Conservation (phyloP, 1,140 invertebrate species). For the Brachionus rubens region DNA sequence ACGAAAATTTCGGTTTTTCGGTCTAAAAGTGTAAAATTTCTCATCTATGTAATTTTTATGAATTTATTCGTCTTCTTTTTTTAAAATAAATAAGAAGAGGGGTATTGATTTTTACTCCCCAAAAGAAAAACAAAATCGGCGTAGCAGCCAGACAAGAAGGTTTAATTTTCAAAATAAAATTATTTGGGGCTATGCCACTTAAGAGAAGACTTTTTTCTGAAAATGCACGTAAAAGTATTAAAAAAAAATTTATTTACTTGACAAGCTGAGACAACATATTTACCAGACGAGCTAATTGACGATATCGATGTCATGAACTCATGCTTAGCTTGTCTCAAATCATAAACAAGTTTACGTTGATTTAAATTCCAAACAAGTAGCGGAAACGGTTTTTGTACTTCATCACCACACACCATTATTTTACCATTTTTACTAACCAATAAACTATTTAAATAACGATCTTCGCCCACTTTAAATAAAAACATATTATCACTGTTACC, state of each 20-base stretch:
- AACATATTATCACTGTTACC: conserved; percentile 27
- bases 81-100: no score
- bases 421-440: conserved; percentile 79
- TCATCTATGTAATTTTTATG: no score
- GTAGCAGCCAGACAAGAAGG: conserved; percentile 59
- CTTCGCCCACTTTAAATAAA: conserved; percentile 69
- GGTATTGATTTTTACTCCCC: no score
- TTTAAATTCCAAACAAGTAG: conserved; percentile 80
- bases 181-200: no score
- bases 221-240: conserved; percentile 1
- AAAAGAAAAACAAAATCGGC: no score
- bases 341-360: conserved; percentile 76
- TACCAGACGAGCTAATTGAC: conserved; percentile 79
- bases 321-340: conserved; percentile 79
- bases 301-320: conserved; percentile 78
- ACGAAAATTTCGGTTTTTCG: no score
- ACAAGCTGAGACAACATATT: conserved; percentile 66
- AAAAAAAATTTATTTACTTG: conserved; percentile 56
- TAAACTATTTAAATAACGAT: conserved; percentile 79
- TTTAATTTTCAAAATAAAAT: conserved; percentile 64
- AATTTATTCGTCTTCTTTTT: no score
- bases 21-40: no score
- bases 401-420: conserved; percentile 81
- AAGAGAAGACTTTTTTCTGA: no score
- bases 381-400: conserved; percentile 83